Percentiles rank a stretch among this genome's conserved stretches.
Conservation (phyloP, 2,797 vertebrate genomes). For the Lepus oiostolus region DNA sequence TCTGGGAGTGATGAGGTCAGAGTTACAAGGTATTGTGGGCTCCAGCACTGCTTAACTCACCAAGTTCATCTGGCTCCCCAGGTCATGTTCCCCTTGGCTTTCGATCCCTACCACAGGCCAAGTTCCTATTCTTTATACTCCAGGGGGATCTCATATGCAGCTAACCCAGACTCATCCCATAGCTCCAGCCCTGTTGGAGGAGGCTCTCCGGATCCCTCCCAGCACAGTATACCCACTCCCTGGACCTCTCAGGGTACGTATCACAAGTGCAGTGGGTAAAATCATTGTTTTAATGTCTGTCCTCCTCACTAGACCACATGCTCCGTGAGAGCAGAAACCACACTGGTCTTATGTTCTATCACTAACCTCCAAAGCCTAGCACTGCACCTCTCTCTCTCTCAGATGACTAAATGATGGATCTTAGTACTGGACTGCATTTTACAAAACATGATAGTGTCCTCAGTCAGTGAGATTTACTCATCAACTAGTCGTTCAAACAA, state of each 20-base stretch:
- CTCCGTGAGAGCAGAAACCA: background rate
- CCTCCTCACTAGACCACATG: background rate
- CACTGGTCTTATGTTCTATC: background rate
- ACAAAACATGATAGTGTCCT: background rate
- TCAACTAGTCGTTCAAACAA: background rate
- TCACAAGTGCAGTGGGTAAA: background rate
- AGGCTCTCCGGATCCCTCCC: background rate
- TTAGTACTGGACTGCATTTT: background rate
- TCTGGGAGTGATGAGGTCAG: background rate
- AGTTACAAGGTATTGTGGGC: background rate
- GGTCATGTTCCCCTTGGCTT: background rate
- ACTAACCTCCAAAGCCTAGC: background rate
- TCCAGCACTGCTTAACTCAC: background rate
- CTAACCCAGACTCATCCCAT: background rate
- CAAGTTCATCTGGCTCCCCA: background rate
- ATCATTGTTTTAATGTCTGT: background rate
- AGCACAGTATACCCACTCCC: background rate
- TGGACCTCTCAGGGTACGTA: background rate
- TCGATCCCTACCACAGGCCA: background rate
- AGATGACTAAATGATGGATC: background rate
- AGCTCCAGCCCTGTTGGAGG: background rate
- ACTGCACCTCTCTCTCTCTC: background rate
- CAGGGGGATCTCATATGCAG: background rate
- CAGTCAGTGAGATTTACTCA: background rate
- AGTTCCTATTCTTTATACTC: background rate